These are phyloP conservation scores for Holothuria glaberrima DNA, from an alignment of 35 echinoderm and acorn worm genomes.

Conservation along the genomic window DNA sequence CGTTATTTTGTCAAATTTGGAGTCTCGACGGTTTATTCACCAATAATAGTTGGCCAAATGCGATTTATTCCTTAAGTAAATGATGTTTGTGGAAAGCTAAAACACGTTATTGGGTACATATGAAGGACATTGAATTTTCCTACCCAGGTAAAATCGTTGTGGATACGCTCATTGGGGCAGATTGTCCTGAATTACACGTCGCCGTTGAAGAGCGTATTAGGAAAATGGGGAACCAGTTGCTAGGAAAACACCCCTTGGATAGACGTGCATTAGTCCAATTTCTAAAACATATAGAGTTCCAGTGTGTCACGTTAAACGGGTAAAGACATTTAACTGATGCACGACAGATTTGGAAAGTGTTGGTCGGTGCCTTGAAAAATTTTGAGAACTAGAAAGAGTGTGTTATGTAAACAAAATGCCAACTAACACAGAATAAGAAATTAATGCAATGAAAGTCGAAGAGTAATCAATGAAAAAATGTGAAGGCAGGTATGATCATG, in stretches of 20 bases:
- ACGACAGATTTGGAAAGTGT: neutral
- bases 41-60: too few relatives aligned
- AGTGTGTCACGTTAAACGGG: conserved; percentile 21
- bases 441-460: neutral
- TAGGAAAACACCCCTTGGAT: conserved; percentile 55
- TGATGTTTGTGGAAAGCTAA: conserved; percentile 16
- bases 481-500: conserved; percentile 26
- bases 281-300: neutral
- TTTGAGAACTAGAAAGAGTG: conserved; percentile 49
- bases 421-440: conserved; percentile 19
- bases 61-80: too few relatives aligned
- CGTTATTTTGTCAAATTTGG: too few relatives aligned
- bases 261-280: conserved; percentile 45
- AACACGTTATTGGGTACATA: conserved; percentile 14
- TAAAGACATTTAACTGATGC: conserved; percentile 22
- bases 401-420: neutral
- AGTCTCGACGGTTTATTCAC: too few relatives aligned
- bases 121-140: conserved; percentile 50
- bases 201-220: conserved; percentile 10
- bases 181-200: conserved; percentile 38
- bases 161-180: conserved; percentile 46
- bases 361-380: neutral
- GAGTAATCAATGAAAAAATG: conserved; percentile 5
- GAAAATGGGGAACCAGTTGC: conserved; percentile 45
- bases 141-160: neutral